Conservation (phyloP, 2,113 vertebrate genomes). For the Protomyctophum bolini region DNA sequence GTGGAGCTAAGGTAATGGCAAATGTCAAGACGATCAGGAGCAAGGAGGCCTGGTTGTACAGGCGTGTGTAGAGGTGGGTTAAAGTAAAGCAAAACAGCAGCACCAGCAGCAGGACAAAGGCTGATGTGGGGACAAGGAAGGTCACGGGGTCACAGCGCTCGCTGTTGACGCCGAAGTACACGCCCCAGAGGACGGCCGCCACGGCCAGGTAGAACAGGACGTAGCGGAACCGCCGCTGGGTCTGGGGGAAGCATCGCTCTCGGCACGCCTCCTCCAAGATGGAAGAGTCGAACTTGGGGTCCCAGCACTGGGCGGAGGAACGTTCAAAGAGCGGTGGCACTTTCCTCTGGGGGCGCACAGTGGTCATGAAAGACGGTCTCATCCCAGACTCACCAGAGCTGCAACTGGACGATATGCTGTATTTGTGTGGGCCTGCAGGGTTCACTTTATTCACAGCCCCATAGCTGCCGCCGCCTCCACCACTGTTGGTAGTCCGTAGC, state of each 20-base stretch:
- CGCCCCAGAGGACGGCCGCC: constrained; percentile 88
- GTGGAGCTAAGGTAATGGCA: constrained; percentile 87
- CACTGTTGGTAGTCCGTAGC: constrained; percentile 37
- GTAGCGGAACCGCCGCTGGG: constrained; percentile 93
- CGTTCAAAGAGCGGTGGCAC: constrained; percentile 94
- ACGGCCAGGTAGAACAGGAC: constrained; percentile 91
- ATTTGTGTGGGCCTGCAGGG: constrained; percentile 86
- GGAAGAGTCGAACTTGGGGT: constrained; percentile 94
- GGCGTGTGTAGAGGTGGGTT: constrained; percentile 85
- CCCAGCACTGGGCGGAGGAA: constrained; percentile 94
- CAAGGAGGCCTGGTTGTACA: constrained; percentile 88
- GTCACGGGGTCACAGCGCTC: constrained; percentile 77
- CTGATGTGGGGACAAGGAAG: constrained; percentile 84
- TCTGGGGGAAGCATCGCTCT: constrained; percentile 96
- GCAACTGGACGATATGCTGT: constrained; percentile 95
- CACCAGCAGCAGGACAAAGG: constrained; percentile 85
- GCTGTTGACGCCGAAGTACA: constrained; percentile 86
- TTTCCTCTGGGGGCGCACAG: constrained; percentile 72
- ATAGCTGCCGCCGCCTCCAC: constrained; percentile 15
- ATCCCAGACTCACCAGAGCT: constrained; percentile 90
- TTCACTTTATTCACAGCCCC: constrained; percentile 72
- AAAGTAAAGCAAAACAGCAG: constrained; percentile 92
- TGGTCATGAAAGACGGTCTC: constrained; percentile 70
- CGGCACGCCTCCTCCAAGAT: constrained; percentile 95
- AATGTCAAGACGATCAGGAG: constrained; percentile 87